Evolutionary conservation across 2,797 vertebrate genomes (phyloP), one percentile per base, ranked within the genome.

Genomic region (Trichosurus vulpecula): DNA sequence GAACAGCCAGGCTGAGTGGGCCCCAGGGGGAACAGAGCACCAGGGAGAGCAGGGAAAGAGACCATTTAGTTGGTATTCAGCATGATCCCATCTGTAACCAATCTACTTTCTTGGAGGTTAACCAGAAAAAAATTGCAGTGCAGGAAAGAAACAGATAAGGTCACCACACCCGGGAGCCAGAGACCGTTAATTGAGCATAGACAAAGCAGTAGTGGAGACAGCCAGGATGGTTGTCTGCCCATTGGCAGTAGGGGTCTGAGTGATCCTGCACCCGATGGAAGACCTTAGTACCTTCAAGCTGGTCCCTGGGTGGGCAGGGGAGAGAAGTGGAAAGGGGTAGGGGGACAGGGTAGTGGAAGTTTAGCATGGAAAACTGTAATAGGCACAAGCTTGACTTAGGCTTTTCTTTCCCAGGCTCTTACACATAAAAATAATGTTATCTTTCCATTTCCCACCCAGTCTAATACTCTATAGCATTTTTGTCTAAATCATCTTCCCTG

Each of bases 161-260:
- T 51, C 27, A 3, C 51, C 52, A 30, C 52, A 56, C 47, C 4
- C 74, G 0, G 10, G n/a, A 31, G 22, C 81, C 25, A 30, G 41
- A 56, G 53, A 41, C 89, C 6, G 30, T 56, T 92, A 90, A 95
- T 66, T 54, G 95, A 94, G 95, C 92, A 30, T 93, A 47, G 54
- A 41, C 22, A 81, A n/a, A 81, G 53, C n/a, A 87, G 41, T 87
- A 16, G 14, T 74, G 41, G 41, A 27, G 74, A 87, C 41, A 87
- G 74, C 74, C 74, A 87, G 74, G 41, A 87, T 47, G 22, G 2
- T 41, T 74, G 31, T 47, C 74, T 81, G 41, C 25, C 74, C 74
- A 87, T 51, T 87, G 41, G 41, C 41, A 47, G 41, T 9, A 47
- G 41, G n/a, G 9, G 41, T 47, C 41, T 47, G 41, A 51, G 4